A percentile compares a stretch with the other conserved stretches of the same genome.
Conservation (phyloP, 2,113 vertebrate genomes). For the Manacus vitellinus region DNA sequence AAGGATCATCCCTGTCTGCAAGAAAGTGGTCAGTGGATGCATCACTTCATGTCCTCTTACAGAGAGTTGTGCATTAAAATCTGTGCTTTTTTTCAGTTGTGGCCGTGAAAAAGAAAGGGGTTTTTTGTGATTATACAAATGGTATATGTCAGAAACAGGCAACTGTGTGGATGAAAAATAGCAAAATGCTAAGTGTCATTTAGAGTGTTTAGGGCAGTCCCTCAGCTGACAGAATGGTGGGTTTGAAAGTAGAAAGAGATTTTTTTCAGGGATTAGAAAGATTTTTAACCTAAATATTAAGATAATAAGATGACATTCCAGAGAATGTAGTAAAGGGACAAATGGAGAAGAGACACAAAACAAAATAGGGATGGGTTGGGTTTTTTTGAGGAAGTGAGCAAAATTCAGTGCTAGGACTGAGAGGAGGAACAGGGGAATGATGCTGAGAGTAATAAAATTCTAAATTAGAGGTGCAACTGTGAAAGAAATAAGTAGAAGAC, state of each 20-base stretch:
- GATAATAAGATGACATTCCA: not conserved
- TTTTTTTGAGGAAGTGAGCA: not conserved
- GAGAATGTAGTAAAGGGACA: not conserved
- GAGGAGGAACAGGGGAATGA: not conserved
- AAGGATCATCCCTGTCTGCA: not conserved
- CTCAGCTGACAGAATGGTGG: not conserved
- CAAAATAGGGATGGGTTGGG: not conserved
- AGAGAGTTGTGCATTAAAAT: not conserved
- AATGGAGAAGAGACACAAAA: not conserved
- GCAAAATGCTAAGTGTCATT: not conserved
- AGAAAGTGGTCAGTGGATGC: not conserved
- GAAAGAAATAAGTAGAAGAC: not conserved
- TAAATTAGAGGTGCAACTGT: not conserved
- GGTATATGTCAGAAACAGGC: not conserved
- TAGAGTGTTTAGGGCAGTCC: not conserved
- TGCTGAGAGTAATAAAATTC: not conserved
- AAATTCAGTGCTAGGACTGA: not conserved
- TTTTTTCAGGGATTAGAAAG: not conserved
- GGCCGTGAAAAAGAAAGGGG: not conserved
- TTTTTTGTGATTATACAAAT: not conserved
- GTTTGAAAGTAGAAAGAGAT: not conserved
- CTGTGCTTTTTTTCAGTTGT: not conserved
- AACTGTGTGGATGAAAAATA: not conserved
- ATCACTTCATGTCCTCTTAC: rapidly evolving
- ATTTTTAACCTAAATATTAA: not conserved